Percentiles rank a stretch among this genome's conserved stretches.
Conservation (phyloP, 1,140 invertebrate species). For the Samia ricini region DNA sequence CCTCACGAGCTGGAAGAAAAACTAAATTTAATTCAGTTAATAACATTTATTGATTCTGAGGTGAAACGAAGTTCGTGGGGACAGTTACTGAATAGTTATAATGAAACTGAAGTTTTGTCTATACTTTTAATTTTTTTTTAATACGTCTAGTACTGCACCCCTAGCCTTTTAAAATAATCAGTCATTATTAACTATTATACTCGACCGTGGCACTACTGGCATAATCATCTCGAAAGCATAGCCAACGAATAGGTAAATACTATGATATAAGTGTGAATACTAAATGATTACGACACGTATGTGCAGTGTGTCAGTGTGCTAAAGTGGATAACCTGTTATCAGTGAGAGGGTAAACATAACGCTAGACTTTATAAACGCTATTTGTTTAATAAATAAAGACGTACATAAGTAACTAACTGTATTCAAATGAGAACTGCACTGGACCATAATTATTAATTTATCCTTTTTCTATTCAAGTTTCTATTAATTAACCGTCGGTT, state of each 20-base stretch:
- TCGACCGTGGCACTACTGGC: background rate
- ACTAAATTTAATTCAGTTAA: too few relatives aligned
- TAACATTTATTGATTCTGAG: too few relatives aligned
- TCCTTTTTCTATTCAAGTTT: background rate
- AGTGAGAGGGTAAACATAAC: slow-evolving; percentile 22
- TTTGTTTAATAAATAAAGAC: slow-evolving; percentile 6
- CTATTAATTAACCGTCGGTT: too few relatives aligned
- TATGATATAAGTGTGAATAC: slow-evolving; percentile 31
- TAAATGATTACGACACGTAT: slow-evolving; percentile 46
- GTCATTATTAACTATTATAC: background rate
- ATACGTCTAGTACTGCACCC: too few relatives aligned
- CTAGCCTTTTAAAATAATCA: too few relatives aligned
- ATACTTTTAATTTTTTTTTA: too few relatives aligned
- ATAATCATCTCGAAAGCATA: slow-evolving; percentile 9
- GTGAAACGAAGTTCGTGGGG: too few relatives aligned
- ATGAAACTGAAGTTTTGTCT: too few relatives aligned
- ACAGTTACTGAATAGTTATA: too few relatives aligned
- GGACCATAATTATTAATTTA: background rate
- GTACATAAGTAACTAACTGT: background rate
- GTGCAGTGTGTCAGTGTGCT: slow-evolving; percentile 49
- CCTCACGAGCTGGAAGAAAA: too few relatives aligned
- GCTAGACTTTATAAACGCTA: background rate
- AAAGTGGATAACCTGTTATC: slow-evolving; percentile 46
- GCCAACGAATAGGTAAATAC: slow-evolving; percentile 47
- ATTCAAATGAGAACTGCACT: background rate